These are phyloP conservation scores for Lamprologus callipterus DNA, from an alignment of 2,113 vertebrate genomes.

Conservation along the genomic window DNA sequence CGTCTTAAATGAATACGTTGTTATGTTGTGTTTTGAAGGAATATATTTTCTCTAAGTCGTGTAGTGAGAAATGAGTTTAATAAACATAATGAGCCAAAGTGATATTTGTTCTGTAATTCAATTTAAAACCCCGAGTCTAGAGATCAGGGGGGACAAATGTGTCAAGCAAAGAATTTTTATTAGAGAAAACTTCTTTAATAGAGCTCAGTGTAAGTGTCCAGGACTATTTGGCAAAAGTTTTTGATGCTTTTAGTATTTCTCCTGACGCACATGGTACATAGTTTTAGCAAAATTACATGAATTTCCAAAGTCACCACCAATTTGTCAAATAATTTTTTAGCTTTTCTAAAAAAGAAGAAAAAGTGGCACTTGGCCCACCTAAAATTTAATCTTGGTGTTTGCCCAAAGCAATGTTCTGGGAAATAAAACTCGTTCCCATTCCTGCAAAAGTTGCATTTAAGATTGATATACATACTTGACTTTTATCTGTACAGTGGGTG, in stretches of 20 bases:
- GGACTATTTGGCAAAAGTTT: not conserved
- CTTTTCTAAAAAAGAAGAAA: not conserved
- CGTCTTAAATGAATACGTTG: not conserved
- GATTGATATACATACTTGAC: not conserved
- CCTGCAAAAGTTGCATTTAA: not conserved
- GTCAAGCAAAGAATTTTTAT: not conserved
- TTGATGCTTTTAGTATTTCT: not conserved
- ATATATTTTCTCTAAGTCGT: not conserved
- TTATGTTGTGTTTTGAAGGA: not conserved
- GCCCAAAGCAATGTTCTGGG: not conserved
- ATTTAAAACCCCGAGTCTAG: not conserved
- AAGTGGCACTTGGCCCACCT: not conserved
- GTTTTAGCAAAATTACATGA: not conserved
- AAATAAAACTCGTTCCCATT: rapidly evolving
- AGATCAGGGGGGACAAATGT: not conserved
- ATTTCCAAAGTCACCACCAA: not conserved
- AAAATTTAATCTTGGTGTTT: not conserved
- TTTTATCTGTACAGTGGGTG: no score
- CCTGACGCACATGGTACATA: not conserved
- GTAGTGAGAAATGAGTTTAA: not conserved
- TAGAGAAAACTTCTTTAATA: not conserved
- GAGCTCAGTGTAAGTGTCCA: not conserved
- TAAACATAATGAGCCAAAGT: not conserved
- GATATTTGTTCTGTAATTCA: not conserved
- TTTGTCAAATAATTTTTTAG: not conserved